These are phyloP conservation scores for Prolemur simus DNA, from an alignment of 2,113 vertebrate species.

Conservation along the genomic window DNA sequence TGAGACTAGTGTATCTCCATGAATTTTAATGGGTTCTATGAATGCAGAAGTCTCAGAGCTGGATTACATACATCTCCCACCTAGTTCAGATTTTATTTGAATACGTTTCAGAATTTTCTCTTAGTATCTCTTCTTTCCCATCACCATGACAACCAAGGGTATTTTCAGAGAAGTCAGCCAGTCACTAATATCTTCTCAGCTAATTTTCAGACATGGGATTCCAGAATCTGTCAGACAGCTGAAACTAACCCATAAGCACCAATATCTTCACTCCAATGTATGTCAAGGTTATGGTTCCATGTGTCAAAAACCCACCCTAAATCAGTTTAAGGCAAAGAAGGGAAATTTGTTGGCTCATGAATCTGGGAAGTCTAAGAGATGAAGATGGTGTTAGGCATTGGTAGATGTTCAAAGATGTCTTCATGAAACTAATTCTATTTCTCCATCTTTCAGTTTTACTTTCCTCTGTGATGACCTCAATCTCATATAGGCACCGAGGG, in stretches of 20 bases:
- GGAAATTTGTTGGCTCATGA: background rate
- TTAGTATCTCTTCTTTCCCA: background rate
- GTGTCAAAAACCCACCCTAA: background rate
- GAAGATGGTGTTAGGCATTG: background rate
- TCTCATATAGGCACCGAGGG: background rate
- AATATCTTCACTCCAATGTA: background rate
- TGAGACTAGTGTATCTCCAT: background rate
- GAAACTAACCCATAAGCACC: background rate
- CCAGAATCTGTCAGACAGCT: conserved; percentile 43
- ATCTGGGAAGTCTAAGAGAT: background rate
- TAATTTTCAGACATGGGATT: conserved; percentile 36
- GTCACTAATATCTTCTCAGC: conserved; percentile 32
- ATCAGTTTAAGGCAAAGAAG: background rate
- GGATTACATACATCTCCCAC: background rate
- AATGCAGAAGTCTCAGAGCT: background rate
- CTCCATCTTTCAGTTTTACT: background rate
- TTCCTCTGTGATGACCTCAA: background rate
- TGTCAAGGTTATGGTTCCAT: background rate
- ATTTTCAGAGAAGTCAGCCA: conserved; percentile 54
- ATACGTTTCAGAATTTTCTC: conserved; percentile 39
- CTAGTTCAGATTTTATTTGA: conserved; percentile 12
- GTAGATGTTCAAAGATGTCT: background rate
- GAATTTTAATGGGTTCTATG: background rate
- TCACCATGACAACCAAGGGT: conserved; percentile 61
- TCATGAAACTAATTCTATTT: background rate